phyloP scores from a whole-genome alignment of 2,797 vertebrate species.

The Hapalemur alaotrensis region DNA sequence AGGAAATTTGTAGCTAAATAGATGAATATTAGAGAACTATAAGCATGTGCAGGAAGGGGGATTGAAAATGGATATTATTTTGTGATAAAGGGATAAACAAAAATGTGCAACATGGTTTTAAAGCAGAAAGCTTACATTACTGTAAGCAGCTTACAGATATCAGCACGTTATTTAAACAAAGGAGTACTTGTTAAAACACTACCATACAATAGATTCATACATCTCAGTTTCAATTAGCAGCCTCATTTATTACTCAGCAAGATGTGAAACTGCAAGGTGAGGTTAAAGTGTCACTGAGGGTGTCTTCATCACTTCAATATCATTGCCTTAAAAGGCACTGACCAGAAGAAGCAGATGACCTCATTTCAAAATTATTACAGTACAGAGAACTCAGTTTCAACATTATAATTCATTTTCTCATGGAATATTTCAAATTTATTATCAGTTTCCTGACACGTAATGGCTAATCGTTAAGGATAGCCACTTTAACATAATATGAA shows the following conservation, averaged over 20 bases:
- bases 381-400: conserved; percentile 91
- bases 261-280: conserved; percentile 90
- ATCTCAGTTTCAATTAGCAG: conserved; percentile 91
- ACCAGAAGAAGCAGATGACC: conserved; percentile 91
- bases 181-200: conserved; percentile 41
- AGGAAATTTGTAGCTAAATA: not conserved
- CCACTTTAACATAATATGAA: conserved; percentile 96
- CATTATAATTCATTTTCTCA: conserved; percentile 92
- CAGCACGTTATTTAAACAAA: conserved; percentile 33
- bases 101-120: not conserved
- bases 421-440: conserved; percentile 92
- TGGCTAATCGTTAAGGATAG: conserved; percentile 90
- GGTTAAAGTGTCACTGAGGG: conserved; percentile 90
- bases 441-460: conserved; percentile 91
- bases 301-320: conserved; percentile 96
- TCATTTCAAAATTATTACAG: conserved; percentile 93
- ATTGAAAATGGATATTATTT: not conserved
- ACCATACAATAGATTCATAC: conserved; percentile 75
- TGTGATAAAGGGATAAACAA: not conserved
- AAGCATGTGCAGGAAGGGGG: not conserved
- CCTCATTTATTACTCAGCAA: conserved; percentile 91
- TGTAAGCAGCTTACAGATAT: not conserved
- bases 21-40: not conserved
- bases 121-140: not conserved
- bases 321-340: conserved; percentile 94